Conservation (phyloP, 2,888 invertebrate genomes). For the Mesochorus sp. region DNA sequence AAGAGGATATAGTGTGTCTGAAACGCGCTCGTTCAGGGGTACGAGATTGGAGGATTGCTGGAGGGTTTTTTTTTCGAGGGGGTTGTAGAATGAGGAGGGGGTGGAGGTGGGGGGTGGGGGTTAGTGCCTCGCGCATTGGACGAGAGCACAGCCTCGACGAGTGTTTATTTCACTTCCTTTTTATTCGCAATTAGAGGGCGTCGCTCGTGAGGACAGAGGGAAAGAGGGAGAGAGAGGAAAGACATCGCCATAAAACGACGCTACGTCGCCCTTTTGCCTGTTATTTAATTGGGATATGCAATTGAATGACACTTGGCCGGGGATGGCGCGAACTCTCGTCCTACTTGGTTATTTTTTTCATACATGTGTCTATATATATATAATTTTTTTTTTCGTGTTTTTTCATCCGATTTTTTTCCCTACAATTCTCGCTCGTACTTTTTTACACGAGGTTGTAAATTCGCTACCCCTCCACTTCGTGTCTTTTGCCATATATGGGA, state of each 20-base stretch:
- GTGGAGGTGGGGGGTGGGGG: constrained; percentile 25
- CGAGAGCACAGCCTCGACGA: constrained; percentile 61
- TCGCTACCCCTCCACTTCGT: too few relatives aligned
- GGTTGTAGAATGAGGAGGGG: too few relatives aligned
- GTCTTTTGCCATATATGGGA: too few relatives aligned
- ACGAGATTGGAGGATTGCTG: constrained; percentile 14
- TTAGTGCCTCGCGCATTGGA: constrained; percentile 44
- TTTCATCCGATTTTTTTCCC: too few relatives aligned
- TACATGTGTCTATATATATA: not conserved
- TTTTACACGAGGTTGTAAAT: constrained; percentile 7
- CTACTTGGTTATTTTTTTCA: constrained; percentile 13
- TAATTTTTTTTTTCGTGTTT: too few relatives aligned
- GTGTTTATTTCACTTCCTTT: constrained; percentile 75
- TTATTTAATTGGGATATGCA: constrained; percentile 82
- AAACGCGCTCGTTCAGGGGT: constrained; percentile 35
- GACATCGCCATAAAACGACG: constrained; percentile 74
- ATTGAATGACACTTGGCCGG: constrained; percentile 79
- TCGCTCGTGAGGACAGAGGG: constrained; percentile 70
- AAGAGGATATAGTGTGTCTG: constrained; percentile 53
- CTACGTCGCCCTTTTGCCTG: constrained; percentile 82
- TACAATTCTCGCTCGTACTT: not conserved
- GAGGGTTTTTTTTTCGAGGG: constrained; percentile 9
- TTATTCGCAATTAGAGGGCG: constrained; percentile 80
- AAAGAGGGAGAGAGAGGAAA: constrained; percentile 9
- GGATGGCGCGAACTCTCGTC: constrained; percentile 47